Base-by-base conservation (phyloP, 92 coral and sea anemone genomes). In the Porites divaricata region DNA sequence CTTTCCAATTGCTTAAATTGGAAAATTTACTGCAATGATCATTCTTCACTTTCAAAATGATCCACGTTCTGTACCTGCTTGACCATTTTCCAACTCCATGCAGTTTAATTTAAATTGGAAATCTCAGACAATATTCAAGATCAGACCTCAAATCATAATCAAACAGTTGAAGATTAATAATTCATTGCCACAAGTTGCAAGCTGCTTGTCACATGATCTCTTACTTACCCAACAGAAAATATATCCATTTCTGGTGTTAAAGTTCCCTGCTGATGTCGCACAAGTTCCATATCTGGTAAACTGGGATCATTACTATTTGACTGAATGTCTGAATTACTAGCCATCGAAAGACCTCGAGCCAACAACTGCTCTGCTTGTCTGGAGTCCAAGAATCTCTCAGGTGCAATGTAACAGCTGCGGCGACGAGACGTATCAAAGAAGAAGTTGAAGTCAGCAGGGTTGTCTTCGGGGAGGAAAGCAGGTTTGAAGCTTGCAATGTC, bases 391-490 rank as follows among this genome's bases (percentile, higher is more conserved):
- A 96, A 96, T 70, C 99, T 77, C 76, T 96, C 99, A 26, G 99
- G 99, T 25, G 99, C 99, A 35, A 96, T 84, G 81, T 96, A 96
- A 68, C 99, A 96, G 22, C 97, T 95, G 67, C 99, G 96, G 56
- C 99, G 90, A 3, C 99, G 92, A 21, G 99, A 96, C 1, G 99
- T 96, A 78, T 96, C 99, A 84, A 96, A 96, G 91, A 94, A 96
- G 90, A 90, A 96, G 63, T 94, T 95, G 82, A 96, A 96, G 88
- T 96, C 99, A 2, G 99, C 98, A 16, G 99, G 99, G 72, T 96
- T 96, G 78, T 96, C 97, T 77, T 96, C 97, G 4, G 95, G 99
- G n/a, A 96, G 98, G 71, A 87, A 94, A 1, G 93, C 95, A 4
- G 99, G 99, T 67, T 95, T 95, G 57, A 96, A 95, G 61, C 98